Evolutionary conservation across 2,888 invertebrate species (phyloP), one percentile per base, ranked within the genome.

Genomic region (Odontocolon sp.): DNA sequence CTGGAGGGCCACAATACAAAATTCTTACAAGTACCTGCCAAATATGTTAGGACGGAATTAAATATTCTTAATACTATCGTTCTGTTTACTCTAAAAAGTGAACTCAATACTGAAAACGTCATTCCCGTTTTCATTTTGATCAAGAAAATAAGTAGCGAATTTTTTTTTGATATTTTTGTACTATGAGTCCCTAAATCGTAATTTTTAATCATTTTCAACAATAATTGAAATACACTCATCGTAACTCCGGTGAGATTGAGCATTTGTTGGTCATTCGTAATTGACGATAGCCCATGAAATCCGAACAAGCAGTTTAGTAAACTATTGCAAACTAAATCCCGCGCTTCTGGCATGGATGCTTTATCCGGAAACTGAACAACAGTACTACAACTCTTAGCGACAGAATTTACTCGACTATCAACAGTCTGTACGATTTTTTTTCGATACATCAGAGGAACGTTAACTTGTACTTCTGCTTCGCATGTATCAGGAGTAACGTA

Each of bases 51-150:
- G 23, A 36, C 66, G 6, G 23, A 31, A 56, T 18, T 45, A 73
- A 82, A 82, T 28, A 77, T 76, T 75, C 64, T 73, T 3, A 80
- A 81, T 36, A 78, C 45, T 2, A 80, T 82, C n/a, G 75, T 79
- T 70, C 79, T 63, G 47, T 82, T 79, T 5, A 69, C 18, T 4
- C 45, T 18, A 26, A 77, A 81, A 18, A 81, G 40, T 50, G 73
- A 73, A 38, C 73, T 63, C 26, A 73, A 23, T 9, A 68, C 70
- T 36, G 78, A 54, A 70, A 73, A 78, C 8, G 69, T 63, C 1
- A 77, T 40, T 2, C 80, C 78, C 45, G 26, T 23, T 69, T 76
- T 80, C 73, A 81, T 77, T 57, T 78, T 80, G 6, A 78, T 11
- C 4, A 73, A 33, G 50, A 73, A 77, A 33, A 77, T 26, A 2